A percentile compares a stretch with the other conserved stretches of the same genome.
Evolutionary conservation across 1,140 invertebrate genomes (phyloP).

Genomic region (Mycetomoellerius zeteki): DNA sequence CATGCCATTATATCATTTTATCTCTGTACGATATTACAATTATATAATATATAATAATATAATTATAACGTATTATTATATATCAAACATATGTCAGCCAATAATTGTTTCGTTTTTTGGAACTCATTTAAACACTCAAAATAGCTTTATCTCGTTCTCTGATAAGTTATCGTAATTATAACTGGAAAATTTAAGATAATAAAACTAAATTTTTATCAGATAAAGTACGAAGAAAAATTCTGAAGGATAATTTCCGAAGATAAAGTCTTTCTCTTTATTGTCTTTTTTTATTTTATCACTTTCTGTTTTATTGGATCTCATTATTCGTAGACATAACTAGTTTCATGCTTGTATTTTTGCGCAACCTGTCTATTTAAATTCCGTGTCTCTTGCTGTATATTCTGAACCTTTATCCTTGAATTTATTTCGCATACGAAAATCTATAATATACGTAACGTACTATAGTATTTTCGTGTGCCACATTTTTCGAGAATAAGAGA

Average conservation of each 20-base stretch:
- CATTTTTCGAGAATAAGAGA: too few species aligned
- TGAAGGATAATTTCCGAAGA: background rate
- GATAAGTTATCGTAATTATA: background rate
- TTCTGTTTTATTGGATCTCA: background rate
- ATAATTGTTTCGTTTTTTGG: background rate
- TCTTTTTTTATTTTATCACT: background rate
- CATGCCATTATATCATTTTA: background rate
- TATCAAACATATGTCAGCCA: background rate
- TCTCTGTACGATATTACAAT: background rate
- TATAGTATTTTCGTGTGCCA: too few species aligned
- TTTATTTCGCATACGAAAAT: too few species aligned
- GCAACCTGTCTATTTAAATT: background rate
- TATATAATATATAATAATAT: background rate
- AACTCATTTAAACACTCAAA: background rate
- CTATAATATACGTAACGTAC: too few species aligned
- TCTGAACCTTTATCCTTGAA: background rate
- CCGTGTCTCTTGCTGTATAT: too few species aligned
- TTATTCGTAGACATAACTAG: background rate
- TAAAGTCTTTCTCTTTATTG: background rate
- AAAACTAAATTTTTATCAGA: slow-evolving; percentile 2
- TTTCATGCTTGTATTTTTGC: background rate
- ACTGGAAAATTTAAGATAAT: background rate
- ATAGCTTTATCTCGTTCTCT: background rate
- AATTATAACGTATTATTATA: background rate
- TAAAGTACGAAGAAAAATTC: background rate